Evolutionary conservation across 2,797 vertebrate genomes (phyloP).

Genomic region (Tenualosa thibaudeaui): DNA sequence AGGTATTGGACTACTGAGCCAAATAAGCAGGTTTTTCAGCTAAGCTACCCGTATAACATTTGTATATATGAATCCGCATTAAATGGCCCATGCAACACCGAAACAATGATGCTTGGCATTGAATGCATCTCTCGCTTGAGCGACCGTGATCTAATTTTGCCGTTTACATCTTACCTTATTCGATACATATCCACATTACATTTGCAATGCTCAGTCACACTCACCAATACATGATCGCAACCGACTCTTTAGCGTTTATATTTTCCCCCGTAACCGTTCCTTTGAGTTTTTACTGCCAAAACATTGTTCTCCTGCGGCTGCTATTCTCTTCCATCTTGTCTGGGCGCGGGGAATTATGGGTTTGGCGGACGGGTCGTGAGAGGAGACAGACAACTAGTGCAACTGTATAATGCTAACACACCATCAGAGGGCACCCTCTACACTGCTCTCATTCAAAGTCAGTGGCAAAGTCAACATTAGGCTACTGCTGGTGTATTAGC

Average conservation of each 20-base stretch:
- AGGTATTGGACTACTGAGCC: neutral
- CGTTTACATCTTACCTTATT: conserved; percentile 49
- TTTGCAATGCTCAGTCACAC: conserved; percentile 24
- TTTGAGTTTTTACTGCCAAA: conserved; percentile 77
- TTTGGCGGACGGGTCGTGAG: conserved; percentile 81
- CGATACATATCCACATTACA: conserved; percentile 42
- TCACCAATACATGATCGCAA: conserved; percentile 78
- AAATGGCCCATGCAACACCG: conserved; percentile 63
- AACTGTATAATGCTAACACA: conserved; percentile 23
- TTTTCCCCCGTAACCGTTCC: conserved; percentile 61
- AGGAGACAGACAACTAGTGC: conserved; percentile 72
- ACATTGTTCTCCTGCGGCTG: conserved; percentile 81
- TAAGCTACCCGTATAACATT: conserved; percentile 54
- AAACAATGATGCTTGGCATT: conserved; percentile 78
- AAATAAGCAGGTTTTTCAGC: conserved; percentile 33
- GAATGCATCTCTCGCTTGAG: conserved; percentile 64
- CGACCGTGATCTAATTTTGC: conserved; percentile 46
- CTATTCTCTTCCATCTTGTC: conserved; percentile 85
- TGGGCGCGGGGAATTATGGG: conserved; percentile 82
- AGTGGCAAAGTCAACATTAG: conserved; percentile 23
- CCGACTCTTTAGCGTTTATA: conserved; percentile 58
- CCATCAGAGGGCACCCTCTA: neutral
- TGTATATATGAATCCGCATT: conserved; percentile 66
- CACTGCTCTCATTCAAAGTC: conserved; percentile 28
- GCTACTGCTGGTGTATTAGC: neutral